A percentile compares a stretch with the other conserved stretches of the same genome.
Evolutionary conservation across 2,797 vertebrate genomes (phyloP).

Genomic region (Alfaro cultratus): DNA sequence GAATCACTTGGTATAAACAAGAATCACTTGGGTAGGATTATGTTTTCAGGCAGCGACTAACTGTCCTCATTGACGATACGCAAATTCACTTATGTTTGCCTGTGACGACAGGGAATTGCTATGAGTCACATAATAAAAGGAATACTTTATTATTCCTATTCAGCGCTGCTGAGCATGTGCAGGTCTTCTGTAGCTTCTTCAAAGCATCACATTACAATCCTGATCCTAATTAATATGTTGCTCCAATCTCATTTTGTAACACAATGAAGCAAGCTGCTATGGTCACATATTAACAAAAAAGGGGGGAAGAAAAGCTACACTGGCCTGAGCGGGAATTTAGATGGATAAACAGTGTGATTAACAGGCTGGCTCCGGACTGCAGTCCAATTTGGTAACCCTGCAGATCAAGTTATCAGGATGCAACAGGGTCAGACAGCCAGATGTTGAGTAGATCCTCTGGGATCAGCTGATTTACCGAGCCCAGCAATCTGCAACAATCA

Average conservation of each 20-base stretch:
- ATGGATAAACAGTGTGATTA: slow-evolving; percentile 75
- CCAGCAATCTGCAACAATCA: slow-evolving; percentile 50
- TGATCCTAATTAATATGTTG: slow-evolving; percentile 31
- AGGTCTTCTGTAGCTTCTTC: slow-evolving; percentile 62
- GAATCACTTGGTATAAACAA: slow-evolving; percentile 67
- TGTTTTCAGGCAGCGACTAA: slow-evolving; percentile 69
- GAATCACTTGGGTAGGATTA: slow-evolving; percentile 65
- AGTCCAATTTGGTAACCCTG: slow-evolving; percentile 71
- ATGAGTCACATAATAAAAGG: slow-evolving; percentile 73
- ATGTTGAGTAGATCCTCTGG: slow-evolving; percentile 77
- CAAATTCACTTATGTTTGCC: slow-evolving; percentile 63
- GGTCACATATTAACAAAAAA: slow-evolving; percentile 13
- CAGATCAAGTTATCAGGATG: slow-evolving; percentile 78
- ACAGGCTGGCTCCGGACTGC: slow-evolving; percentile 62
- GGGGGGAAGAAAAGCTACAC: slow-evolving; percentile 45
- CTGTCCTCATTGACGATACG: slow-evolving; percentile 64
- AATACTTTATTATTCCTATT: slow-evolving; percentile 75
- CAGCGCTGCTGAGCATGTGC: slow-evolving; percentile 63
- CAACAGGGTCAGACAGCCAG: slow-evolving; percentile 72
- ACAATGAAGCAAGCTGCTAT: slow-evolving; percentile 51
- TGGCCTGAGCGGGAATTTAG: slow-evolving; percentile 51
- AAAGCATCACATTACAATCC: slow-evolving; percentile 51
- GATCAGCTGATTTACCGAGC: slow-evolving; percentile 72
- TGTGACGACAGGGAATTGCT: slow-evolving; percentile 64
- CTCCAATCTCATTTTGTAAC: slow-evolving; percentile 35